Evolutionary conservation across 2,888 invertebrate species (phyloP).

Genomic region (Rotaria sp.): DNA sequence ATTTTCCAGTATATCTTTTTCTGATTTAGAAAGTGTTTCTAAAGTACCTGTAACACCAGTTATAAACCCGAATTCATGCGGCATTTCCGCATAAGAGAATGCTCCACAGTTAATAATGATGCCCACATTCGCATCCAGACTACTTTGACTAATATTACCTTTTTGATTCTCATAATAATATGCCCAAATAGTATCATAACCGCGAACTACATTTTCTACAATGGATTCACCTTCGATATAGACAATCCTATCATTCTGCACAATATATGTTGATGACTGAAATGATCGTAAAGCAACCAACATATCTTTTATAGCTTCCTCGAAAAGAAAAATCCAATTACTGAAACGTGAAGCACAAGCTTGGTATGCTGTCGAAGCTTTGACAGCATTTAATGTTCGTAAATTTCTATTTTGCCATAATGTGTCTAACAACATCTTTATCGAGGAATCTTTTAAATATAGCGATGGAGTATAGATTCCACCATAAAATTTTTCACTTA

Average conservation of each 20-base stretch:
- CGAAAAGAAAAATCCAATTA: constrained; percentile 13
- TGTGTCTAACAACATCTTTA: neutral
- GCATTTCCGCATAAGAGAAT: constrained; percentile 2
- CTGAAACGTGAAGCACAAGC: neutral
- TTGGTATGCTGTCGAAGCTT: neutral
- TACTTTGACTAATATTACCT: neutral
- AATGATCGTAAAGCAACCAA: neutral
- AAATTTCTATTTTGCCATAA: neutral
- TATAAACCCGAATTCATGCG: neutral
- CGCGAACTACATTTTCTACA: too few species aligned
- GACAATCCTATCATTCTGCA: neutral
- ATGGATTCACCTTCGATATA: neutral
- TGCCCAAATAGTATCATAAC: constrained; percentile 4
- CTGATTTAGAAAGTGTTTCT: neutral
- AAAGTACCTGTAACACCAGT: constrained; percentile 25
- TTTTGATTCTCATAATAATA: neutral
- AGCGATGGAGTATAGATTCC: neutral
- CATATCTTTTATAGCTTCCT: constrained; percentile 11
- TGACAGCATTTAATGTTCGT: neutral
- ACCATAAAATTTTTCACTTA: constrained; percentile 14
- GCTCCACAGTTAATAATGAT: neutral
- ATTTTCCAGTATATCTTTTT: neutral
- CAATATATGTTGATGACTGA: neutral
- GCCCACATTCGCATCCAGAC: too few species aligned
- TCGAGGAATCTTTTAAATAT: neutral